phyloP scores from a whole-genome alignment of 2,888 invertebrate genomes.

The Noctua janthina region DNA sequence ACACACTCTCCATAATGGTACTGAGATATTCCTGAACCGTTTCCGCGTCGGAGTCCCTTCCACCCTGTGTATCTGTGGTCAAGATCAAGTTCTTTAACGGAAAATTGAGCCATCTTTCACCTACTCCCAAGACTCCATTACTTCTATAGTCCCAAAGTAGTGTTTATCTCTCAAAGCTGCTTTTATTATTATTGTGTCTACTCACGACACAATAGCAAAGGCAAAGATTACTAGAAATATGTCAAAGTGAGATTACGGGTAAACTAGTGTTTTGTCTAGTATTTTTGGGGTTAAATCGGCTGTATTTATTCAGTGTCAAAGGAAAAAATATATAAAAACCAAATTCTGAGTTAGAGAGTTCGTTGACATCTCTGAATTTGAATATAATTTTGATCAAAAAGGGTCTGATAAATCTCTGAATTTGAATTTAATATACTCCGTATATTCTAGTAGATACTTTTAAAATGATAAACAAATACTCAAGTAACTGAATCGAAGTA shows the following conservation, averaged over 20 bases:
- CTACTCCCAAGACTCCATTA: neutral
- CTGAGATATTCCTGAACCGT: too few relatives aligned
- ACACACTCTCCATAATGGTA: too few relatives aligned
- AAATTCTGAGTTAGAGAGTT: neutral
- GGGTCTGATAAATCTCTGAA: neutral
- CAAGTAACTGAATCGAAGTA: neutral
- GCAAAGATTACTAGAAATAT: constrained; percentile 24
- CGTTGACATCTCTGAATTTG: neutral
- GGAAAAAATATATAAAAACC: neutral
- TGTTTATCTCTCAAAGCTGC: constrained; percentile 33
- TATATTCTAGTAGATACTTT: neutral
- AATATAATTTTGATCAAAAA: neutral
- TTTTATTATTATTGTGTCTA: constrained; percentile 33
- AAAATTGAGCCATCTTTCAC: constrained; percentile 7
- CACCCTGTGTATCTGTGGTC: neutral
- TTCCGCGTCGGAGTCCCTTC: too few relatives aligned
- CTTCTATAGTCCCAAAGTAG: constrained; percentile 13
- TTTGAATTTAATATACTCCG: neutral
- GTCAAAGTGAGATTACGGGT: constrained; percentile 12
- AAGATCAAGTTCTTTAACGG: neutral
- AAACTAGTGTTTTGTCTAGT: neutral
- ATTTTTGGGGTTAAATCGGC: neutral
- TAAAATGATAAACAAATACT: neutral
- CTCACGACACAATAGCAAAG: constrained; percentile 26
- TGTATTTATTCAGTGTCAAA: neutral